Percentiles rank a stretch among this genome's conserved stretches.
Conservation (phyloP, 2,888 invertebrate genomes). For the Temnothorax ravouxi region DNA sequence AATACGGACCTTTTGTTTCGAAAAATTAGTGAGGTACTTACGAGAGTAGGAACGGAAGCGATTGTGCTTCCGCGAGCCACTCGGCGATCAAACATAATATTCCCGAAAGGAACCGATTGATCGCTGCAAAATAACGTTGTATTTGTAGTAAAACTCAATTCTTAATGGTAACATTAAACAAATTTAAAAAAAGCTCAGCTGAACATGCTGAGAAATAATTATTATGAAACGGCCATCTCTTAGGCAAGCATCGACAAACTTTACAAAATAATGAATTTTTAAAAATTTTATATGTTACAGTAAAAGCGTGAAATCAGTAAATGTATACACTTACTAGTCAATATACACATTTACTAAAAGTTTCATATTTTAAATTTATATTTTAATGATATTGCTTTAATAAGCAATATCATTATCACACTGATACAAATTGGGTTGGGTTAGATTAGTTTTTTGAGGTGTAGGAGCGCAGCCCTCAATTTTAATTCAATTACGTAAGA, state of each 20-base stretch:
- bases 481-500: not conserved
- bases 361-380: too few species aligned
- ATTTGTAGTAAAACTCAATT: conserved; percentile 5
- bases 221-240: conserved; percentile 23
- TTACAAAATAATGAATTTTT: not conserved
- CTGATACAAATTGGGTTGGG: too few species aligned
- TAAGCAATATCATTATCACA: too few species aligned
- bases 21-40: conserved; percentile 74
- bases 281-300: not conserved
- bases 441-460: too few species aligned
- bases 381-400: too few species aligned
- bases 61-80: conserved; percentile 95
- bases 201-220: conserved; percentile 29
- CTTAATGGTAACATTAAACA: not conserved
- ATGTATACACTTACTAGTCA: too few species aligned
- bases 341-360: too few species aligned
- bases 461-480: too few species aligned
- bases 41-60: conserved; percentile 86
- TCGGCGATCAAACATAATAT: conserved; percentile 96
- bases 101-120: conserved; percentile 89
- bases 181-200: conserved; percentile 30
- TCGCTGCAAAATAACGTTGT: conserved; percentile 85
- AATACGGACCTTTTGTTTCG: not conserved
- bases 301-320: too few species aligned
- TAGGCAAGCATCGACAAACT: conserved; percentile 53